Conservation (phyloP, 2,888 invertebrate species). For the Idaea biselata region DNA sequence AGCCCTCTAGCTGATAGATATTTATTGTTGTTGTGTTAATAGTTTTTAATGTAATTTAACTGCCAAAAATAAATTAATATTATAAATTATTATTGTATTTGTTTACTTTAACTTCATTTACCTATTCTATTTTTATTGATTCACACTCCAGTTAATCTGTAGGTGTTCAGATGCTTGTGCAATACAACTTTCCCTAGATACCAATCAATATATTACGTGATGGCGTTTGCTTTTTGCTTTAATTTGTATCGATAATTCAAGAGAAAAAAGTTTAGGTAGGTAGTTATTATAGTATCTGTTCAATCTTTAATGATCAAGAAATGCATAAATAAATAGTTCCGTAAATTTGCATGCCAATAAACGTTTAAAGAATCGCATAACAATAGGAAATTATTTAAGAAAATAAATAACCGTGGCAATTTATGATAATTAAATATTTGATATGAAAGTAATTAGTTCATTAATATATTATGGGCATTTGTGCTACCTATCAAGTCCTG, state of each 20-base stretch:
- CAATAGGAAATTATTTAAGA: conserved; percentile 17
- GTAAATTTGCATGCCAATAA: conserved; percentile 42
- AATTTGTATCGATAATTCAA: conserved; percentile 45
- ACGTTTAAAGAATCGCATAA: conserved; percentile 28
- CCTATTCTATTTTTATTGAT: conserved; percentile 9
- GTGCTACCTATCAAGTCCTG: neutral
- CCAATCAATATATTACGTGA: conserved; percentile 67
- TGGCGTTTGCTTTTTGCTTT: conserved; percentile 46
- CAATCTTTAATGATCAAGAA: conserved; percentile 47
- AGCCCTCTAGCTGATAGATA: conserved; percentile 65
- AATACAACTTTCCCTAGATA: conserved; percentile 65
- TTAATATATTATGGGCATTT: neutral
- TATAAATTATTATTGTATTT: conserved; percentile 24
- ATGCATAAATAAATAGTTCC: conserved; percentile 55
- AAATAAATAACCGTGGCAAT: neutral
- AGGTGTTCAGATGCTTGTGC: conserved; percentile 40
- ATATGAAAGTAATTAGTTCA: neutral
- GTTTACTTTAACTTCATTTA: conserved; percentile 17
- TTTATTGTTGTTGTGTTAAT: conserved; percentile 49
- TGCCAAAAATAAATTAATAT: conserved; percentile 37
- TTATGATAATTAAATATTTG: neutral
- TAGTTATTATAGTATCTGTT: conserved; percentile 26
- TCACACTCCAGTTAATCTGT: conserved; percentile 2
- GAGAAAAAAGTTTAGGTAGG: conserved; percentile 40
- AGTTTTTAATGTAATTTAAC: conserved; percentile 36